Evolutionary conservation across 2,888 invertebrate species (phyloP).

Genomic region (Sicus ferrugineus): DNA sequence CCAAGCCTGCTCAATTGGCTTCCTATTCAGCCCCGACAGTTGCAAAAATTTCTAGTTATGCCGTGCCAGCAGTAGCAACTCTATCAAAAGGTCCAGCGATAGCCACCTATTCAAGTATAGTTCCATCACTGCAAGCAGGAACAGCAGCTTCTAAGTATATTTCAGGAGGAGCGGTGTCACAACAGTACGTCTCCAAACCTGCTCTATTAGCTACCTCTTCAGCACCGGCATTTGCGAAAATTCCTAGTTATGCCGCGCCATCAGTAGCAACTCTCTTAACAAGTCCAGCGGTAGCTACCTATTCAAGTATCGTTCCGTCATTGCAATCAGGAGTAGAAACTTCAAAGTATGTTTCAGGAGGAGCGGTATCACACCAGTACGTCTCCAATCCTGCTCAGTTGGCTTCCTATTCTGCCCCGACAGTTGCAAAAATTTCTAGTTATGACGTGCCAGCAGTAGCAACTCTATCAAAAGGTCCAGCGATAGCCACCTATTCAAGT

Average conservation of each 20-base stretch:
- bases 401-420: slow-evolving; percentile 46
- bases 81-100: slow-evolving; percentile 15
- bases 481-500: slow-evolving; percentile 24
- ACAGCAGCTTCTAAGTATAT: slow-evolving; percentile 15
- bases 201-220: slow-evolving; percentile 42
- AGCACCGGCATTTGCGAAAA: slow-evolving; percentile 34
- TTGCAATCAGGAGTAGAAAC: slow-evolving; percentile 25
- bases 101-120: slow-evolving; percentile 28
- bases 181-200: slow-evolving; percentile 48
- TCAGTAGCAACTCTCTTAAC: slow-evolving; percentile 34
- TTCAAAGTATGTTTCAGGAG: slow-evolving; percentile 32
- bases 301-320: too few species aligned
- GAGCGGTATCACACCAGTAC: slow-evolving; percentile 48
- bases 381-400: slow-evolving; percentile 50
- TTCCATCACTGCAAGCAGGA: slow-evolving; percentile 46
- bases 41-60: slow-evolving; percentile 25
- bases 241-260: slow-evolving; percentile 29
- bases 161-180: slow-evolving; percentile 39
- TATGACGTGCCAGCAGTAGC: slow-evolving; percentile 27
- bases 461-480: slow-evolving; percentile 10
- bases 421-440: slow-evolving; percentile 5
- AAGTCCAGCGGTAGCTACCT: slow-evolving; percentile 19
- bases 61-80: slow-evolving; percentile 36
- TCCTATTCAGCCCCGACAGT: slow-evolving; percentile 45
- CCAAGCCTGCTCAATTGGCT: slow-evolving; percentile 41